Evolutionary conservation across 2,113 vertebrate genomes (phyloP), one percentile per base, ranked within the genome.

Genomic region (Dissostichus mawsoni): DNA sequence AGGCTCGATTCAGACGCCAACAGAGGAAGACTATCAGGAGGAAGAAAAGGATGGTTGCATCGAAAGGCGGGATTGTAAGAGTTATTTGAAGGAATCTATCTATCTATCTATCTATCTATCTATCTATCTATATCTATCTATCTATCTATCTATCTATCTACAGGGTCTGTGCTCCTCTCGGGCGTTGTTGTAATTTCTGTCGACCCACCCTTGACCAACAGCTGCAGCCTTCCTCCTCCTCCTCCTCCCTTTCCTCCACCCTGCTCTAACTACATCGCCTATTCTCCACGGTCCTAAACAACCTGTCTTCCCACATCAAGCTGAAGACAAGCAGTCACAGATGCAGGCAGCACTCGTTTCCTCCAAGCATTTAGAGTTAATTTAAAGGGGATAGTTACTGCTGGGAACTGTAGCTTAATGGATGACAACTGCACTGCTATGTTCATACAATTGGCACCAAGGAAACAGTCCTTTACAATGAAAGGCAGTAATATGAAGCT

Each of bases 301-400:
- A 91, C 90, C 89, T 92, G 91, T 90, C 84, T 87, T 85, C 80
- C 75, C 91, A 88, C 77, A 89, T 94, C 90, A 91, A 89, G 76
- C 78, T 78, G 71, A 65, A 76, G 89, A 90, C 90, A 78, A 86
- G 89, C 85, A 65, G 74, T 76, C 88, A 87, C 84, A 85, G 81
- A 81, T 76, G 82, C 68, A 63, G 76, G 66, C 74, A 52, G 66
- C 11, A 7, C 70, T 69, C 14, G 18, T 65, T 75, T 36, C 20
- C 63, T 68, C 69, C 44, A 18, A 59, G 81, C 52, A 67, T 76
- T 72, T 1, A 62, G 71, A 36, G 41, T 9, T 8, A 16, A 74
- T 59, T 82, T 86, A 41, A 14, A 59, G 17, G 45, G 61, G n/a
- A 18, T 20, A 51, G 74, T 53, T 20, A 55, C 51, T 33, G 75